Conservation (phyloP, 2,888 invertebrate genomes). For the Smittia sp. region DNA sequence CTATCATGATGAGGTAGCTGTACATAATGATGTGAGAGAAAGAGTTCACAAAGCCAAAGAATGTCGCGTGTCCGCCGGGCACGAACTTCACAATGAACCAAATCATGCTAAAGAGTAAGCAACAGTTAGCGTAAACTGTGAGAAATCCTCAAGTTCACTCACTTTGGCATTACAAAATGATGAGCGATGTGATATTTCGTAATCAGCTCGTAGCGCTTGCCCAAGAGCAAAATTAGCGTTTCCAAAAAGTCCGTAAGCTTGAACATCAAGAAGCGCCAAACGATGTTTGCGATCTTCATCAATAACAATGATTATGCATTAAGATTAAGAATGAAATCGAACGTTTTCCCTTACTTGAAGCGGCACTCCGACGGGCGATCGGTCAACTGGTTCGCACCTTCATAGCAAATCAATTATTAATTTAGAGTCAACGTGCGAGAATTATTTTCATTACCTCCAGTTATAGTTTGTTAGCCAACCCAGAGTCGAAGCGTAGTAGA, state of each 20-base stretch:
- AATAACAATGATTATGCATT: neutral
- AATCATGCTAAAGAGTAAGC: neutral
- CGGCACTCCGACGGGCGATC: neutral
- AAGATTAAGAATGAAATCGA: neutral
- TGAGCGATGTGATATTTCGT: neutral
- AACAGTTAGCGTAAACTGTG: neutral
- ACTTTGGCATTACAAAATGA: neutral
- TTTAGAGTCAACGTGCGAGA: neutral
- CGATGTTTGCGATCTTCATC: neutral
- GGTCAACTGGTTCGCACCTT: neutral
- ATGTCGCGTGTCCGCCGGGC: neutral
- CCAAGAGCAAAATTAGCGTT: neutral
- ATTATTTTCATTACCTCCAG: neutral
- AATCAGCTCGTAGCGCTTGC: neutral
- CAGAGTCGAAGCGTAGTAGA: neutral
- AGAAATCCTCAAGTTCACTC: neutral
- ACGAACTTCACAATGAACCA: neutral
- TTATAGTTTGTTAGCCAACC: neutral
- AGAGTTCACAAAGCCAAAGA: neutral
- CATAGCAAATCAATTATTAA: neutral
- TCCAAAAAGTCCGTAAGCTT: neutral
- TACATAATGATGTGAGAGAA: slow-evolving; percentile 2
- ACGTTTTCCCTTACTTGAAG: neutral
- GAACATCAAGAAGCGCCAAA: neutral
- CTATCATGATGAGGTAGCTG: neutral